Percentiles rank a stretch among this genome's conserved stretches.
Evolutionary conservation across 2,888 invertebrate species (phyloP).

Genomic region (Agrochola litura): DNA sequence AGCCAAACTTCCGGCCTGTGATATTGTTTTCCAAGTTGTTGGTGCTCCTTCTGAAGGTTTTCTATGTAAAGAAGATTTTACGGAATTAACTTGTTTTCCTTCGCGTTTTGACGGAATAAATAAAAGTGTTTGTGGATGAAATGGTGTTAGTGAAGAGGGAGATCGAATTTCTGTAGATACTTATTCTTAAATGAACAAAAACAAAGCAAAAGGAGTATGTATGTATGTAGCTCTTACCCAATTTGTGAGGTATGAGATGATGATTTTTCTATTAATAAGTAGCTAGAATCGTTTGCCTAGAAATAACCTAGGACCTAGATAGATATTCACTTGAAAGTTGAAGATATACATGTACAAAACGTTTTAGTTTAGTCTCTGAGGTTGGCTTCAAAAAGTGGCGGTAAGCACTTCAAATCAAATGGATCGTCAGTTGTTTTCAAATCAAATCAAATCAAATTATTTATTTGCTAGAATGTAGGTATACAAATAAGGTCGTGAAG

Average conservation of each 20-base stretch:
- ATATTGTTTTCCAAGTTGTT: slow-evolving; percentile 66
- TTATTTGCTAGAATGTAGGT: too few species aligned
- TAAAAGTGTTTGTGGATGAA: slow-evolving; percentile 11
- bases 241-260: not conserved
- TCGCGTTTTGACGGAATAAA: slow-evolving; percentile 13
- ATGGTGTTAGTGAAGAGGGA: not conserved
- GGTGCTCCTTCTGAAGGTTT: slow-evolving; percentile 41
- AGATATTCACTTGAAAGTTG: not conserved
- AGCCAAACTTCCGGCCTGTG: slow-evolving; percentile 59
- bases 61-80: slow-evolving; percentile 35
- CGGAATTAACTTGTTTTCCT: slow-evolving; percentile 30
- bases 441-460: too few species aligned
- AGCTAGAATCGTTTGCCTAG: not conserved
- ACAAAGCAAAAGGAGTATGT: too few species aligned
- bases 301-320: not conserved
- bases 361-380: not conserved
- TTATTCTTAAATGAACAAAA: not conserved
- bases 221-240: too few species aligned
- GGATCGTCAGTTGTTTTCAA: too few species aligned
- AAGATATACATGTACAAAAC: not conserved
- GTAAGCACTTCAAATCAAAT: not conserved
- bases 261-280: not conserved
- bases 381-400: not conserved
- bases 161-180: not conserved
- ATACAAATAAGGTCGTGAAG: too few species aligned